A percentile compares a stretch with the other conserved stretches of the same genome.
Evolutionary conservation across 1,140 invertebrate species (phyloP).

Genomic region (Melipona quadrifasciata): DNA sequence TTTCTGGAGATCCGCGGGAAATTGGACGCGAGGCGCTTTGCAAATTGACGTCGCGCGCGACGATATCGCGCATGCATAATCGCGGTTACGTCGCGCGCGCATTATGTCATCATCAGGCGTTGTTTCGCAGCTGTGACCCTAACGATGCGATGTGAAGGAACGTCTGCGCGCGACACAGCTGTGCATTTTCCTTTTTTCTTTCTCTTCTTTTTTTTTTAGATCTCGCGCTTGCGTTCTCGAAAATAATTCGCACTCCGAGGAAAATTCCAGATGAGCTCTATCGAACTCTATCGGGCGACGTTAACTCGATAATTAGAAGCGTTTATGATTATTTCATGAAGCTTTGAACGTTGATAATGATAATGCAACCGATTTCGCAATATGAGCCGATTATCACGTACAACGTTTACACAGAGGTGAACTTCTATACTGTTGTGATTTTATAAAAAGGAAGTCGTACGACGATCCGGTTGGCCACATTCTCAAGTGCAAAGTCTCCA

Average conservation of each 20-base stretch:
- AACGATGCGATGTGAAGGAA: not conserved
- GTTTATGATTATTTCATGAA: not conserved
- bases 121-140: constrained; percentile 7
- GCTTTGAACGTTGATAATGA: too few relatives aligned
- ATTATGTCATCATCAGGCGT: constrained; percentile 40
- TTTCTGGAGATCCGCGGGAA: not conserved
- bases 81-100: not conserved
- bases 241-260: not conserved
- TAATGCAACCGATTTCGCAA: not conserved
- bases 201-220: not conserved
- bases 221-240: not conserved
- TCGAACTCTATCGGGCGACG: not conserved
- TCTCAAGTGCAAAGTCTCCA: too few relatives aligned
- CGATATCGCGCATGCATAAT: not conserved
- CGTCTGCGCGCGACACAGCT: constrained; percentile 4
- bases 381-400: not conserved
- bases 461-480: too few relatives aligned
- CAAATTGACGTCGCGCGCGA: constrained; percentile 28
- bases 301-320: not conserved
- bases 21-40: not conserved
- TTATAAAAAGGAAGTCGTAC: too few relatives aligned
- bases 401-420: not conserved
- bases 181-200: not conserved
- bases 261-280: too few relatives aligned
- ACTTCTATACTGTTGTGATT: too few relatives aligned